Evolutionary conservation across 2,113 vertebrate genomes (phyloP), one percentile per base, ranked within the genome.

Genomic region (Uropsilus gracilis): DNA sequence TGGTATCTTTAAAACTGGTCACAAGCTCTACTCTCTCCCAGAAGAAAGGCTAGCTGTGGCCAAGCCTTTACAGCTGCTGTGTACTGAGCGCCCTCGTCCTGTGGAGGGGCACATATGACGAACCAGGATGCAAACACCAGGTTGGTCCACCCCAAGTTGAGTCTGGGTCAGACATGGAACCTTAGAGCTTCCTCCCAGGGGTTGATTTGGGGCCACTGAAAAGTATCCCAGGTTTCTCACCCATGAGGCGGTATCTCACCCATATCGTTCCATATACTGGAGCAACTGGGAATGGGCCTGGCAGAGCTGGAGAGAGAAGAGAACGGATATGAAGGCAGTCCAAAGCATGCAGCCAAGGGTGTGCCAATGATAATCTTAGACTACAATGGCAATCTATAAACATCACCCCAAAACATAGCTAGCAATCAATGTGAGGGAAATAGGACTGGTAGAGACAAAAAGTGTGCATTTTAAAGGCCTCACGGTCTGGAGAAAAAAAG

Each of bases 231-330:
- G n/a, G n/a, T n/a, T n/a, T n/a, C n/a, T n/a, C 12, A 17, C 18
- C 24, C 57, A 57, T 0, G 3, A 3, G 78, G 26, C 50, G 26
- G 44, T 0, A 0, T 75, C 98, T 99, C 97, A 99, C 99, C 98
- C 98, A 68, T 99, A 99, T 83, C 99, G 98, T 26, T 99, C 99
- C 97, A 98, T 97, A 93, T 99, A 99, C 98, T 99, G 99, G 2
- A 94, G 97, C 95, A 99, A 98, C 98, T 99, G 99, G 66, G 99
- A 99, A 94, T 99, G 98, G 80, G 99, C 99, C 90, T 99, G 98
- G 98, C 99, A 99, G 82, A 99, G 98, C 99, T 99, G 97, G 46
- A 63, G 95, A 78, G 63, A 94, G 61, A 95, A 94, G 63, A 89
- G 76, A 78, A 44, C 3, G 7, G 20, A 24, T 75, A 11, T 88